phyloP scores from a whole-genome alignment of 2,797 vertebrate species.

The Cuniculus paca region DNA sequence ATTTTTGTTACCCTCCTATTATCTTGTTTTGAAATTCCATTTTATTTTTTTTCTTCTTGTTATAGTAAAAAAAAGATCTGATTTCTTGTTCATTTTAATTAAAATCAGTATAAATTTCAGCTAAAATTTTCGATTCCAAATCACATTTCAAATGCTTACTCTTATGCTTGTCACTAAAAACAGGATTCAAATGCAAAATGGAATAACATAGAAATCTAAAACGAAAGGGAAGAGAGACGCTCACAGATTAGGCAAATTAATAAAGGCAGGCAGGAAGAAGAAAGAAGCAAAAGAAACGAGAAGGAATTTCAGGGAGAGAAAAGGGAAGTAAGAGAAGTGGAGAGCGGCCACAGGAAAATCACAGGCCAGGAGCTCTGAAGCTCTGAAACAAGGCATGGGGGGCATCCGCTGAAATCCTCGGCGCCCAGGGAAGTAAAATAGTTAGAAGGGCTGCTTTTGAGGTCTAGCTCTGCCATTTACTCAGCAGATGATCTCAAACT shows the following conservation, averaged over 20 bases:
- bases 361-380: neutral
- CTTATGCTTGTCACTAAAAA: constrained; percentile 29
- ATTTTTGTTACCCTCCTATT: too few relatives aligned
- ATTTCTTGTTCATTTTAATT: constrained; percentile 31
- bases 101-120: constrained; percentile 40
- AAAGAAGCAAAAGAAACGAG: neutral
- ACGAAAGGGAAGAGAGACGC: neutral
- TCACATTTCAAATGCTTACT: constrained; percentile 35
- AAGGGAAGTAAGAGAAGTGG: neutral
- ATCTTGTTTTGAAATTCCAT: too few relatives aligned
- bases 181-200: neutral
- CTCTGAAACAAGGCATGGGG: neutral
- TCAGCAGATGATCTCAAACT: neutral
- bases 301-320: neutral
- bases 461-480: neutral
- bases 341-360: neutral
- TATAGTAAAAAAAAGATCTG: neutral
- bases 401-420: neutral
- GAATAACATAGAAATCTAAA: neutral
- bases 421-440: neutral
- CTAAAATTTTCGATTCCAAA: constrained; percentile 21
- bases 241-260: neutral
- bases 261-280: neutral
- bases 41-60: too few relatives aligned
- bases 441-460: neutral